Percentiles rank a stretch among this genome's conserved stretches.
These are phyloP conservation scores for Aricia agestis DNA, from an alignment of 1,140 invertebrate genomes.

Conservation along the genomic window DNA sequence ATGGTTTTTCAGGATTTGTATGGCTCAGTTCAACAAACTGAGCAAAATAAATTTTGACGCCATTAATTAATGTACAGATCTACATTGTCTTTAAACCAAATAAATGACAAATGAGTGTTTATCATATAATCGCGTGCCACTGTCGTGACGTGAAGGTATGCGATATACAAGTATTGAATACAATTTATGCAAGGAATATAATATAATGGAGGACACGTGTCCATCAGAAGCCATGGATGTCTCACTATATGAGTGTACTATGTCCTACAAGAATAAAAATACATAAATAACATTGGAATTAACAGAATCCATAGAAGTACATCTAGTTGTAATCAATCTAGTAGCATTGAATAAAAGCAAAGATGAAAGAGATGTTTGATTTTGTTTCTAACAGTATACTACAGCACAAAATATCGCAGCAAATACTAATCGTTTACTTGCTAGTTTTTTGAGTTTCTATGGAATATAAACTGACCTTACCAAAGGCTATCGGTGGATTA, in stretches of 20 bases:
- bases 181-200: conserved; percentile 18
- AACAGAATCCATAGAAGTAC: background rate
- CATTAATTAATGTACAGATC: background rate
- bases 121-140: conserved; percentile 11
- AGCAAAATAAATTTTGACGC: background rate
- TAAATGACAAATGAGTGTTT: conserved; percentile 11
- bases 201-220: conserved; percentile 19
- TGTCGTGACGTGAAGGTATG: conserved; percentile 17
- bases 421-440: too few species aligned
- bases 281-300: background rate
- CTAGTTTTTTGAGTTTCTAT: too few species aligned
- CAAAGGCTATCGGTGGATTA: background rate
- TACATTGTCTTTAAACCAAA: background rate
- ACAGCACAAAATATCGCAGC: too few species aligned
- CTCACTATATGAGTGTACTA: conserved; percentile 8
- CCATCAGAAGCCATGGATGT: conserved; percentile 17
- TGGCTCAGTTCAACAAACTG: too few species aligned
- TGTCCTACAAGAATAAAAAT: background rate
- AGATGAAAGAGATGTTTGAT: too few species aligned
- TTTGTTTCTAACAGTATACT: too few species aligned
- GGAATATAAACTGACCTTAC: background rate
- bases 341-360: background rate
- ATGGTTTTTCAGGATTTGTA: too few species aligned
- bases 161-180: conserved; percentile 9
- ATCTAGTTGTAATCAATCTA: too few species aligned